Percentiles rank a stretch among this genome's conserved stretches.
phyloP scores from a whole-genome alignment of 2,888 invertebrate species.

The Troides aeacus region DNA sequence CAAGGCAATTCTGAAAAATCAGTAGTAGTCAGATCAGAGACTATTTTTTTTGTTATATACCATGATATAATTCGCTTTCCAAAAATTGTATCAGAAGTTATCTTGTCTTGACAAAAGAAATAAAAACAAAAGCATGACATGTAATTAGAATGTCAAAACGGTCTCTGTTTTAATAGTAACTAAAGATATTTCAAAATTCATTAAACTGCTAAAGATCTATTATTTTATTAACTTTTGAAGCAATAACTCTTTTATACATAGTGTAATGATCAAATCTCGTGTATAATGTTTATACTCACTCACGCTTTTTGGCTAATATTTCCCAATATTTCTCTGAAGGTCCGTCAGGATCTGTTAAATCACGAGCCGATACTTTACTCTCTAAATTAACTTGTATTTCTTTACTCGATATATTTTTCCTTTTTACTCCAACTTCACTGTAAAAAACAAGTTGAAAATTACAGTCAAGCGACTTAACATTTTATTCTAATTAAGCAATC shows the following conservation, averaged over 20 bases:
- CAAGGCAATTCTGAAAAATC: constrained; percentile 78
- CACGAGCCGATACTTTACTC: constrained; percentile 81
- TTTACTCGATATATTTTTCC: constrained; percentile 78
- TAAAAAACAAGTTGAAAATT: constrained; percentile 35
- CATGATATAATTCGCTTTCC: too few relatives aligned
- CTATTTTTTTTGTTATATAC: too few relatives aligned
- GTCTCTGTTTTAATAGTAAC: too few relatives aligned
- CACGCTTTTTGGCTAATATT: constrained; percentile 86
- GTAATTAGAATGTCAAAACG: too few relatives aligned
- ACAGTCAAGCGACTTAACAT: background rate
- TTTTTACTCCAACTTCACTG: constrained; percentile 68
- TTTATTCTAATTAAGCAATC: background rate
- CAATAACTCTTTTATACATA: background rate
- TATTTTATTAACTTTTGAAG: too few relatives aligned
- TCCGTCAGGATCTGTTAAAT: constrained; percentile 84
- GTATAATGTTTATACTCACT: constrained; percentile 52
- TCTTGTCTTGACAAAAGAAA: too few relatives aligned
- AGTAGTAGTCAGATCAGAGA: too few relatives aligned
- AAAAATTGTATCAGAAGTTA: too few relatives aligned
- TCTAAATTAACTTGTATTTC: constrained; percentile 81
- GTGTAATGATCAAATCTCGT: too few relatives aligned
- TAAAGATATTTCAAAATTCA: too few relatives aligned
- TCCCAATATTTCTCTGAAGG: constrained; percentile 89
- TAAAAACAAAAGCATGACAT: too few relatives aligned
- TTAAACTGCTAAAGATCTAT: too few relatives aligned